Evolutionary conservation across 2,888 invertebrate species (phyloP).

Genomic region (Agonopterix arenella): DNA sequence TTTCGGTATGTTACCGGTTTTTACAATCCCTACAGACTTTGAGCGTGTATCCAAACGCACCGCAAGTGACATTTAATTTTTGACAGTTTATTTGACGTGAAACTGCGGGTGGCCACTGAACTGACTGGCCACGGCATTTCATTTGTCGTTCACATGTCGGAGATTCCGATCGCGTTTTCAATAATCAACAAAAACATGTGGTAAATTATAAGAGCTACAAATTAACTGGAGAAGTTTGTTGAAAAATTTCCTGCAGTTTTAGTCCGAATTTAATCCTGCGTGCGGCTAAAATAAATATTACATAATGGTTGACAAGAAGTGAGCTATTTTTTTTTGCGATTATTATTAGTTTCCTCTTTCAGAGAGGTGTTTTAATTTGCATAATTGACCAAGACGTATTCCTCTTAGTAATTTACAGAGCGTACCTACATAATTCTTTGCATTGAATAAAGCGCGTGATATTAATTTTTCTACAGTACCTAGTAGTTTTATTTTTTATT

Average conservation of each 20-base stretch:
- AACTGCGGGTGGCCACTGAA: background rate
- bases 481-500: too few relatives aligned
- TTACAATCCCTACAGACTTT: too few relatives aligned
- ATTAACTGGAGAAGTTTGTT: slow-evolving; percentile 14
- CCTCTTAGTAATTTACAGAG: background rate
- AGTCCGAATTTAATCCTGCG: too few relatives aligned
- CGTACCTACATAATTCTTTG: too few relatives aligned
- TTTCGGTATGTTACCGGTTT: too few relatives aligned
- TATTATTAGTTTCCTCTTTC: slow-evolving; percentile 29
- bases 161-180: slow-evolving; percentile 24
- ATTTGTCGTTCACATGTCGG: slow-evolving; percentile 12
- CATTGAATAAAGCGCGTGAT: too few relatives aligned
- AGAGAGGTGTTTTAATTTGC: slow-evolving; percentile 27
- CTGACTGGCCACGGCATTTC: slow-evolving; percentile 2
- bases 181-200: slow-evolving; percentile 42
- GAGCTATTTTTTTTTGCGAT: slow-evolving; percentile 34
- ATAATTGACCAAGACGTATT: slow-evolving; percentile 19
- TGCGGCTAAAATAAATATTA: slow-evolving; percentile 31
- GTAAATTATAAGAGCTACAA: slow-evolving; percentile 23
- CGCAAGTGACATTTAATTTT: background rate
- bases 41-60: slow-evolving; percentile 3
- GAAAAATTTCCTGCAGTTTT: slow-evolving; percentile 1
- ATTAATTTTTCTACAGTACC: too few relatives aligned
- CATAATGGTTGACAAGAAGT: slow-evolving; percentile 50
- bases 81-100: background rate